These are phyloP conservation scores for Patagioenas fasciata DNA, from an alignment of 2,113 vertebrate species.

Conservation along the genomic window DNA sequence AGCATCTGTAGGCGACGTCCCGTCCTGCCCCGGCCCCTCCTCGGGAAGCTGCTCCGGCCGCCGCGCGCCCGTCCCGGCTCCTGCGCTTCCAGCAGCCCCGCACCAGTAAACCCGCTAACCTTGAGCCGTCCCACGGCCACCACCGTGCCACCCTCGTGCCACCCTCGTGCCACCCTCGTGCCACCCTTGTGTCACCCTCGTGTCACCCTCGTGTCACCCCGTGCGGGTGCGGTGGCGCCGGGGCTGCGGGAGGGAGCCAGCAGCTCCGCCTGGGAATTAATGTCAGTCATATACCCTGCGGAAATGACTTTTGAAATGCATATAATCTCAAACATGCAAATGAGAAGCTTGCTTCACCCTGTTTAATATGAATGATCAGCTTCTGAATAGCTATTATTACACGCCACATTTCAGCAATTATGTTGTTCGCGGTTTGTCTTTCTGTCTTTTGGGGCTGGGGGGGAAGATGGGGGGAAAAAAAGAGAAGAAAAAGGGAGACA, in stretches of 20 bases:
- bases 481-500: not conserved
- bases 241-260: slow-evolving; percentile 78
- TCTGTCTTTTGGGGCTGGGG: slow-evolving; percentile 63
- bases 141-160: not conserved
- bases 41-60: not conserved
- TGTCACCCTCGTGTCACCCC: not conserved
- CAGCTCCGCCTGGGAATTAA: slow-evolving; percentile 91
- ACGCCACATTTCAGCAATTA: slow-evolving; percentile 97
- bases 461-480: not conserved
- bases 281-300: slow-evolving; percentile 96
- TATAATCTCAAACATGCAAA: slow-evolving; percentile 99
- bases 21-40: not conserved
- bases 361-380: slow-evolving; percentile 99
- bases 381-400: slow-evolving; percentile 99
- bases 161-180: too few species aligned
- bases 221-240: slow-evolving; percentile 67
- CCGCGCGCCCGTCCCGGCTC: not conserved
- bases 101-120: not conserved
- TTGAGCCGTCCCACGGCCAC: slow-evolving; percentile 22
- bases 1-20: not conserved
- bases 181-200: too few species aligned
- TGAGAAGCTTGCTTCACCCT: slow-evolving; percentile 98
- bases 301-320: slow-evolving; percentile 99
- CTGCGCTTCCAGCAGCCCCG: not conserved
- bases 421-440: slow-evolving; percentile 91